Evolutionary conservation across 2,888 invertebrate genomes (phyloP), one percentile per base, ranked within the genome.

Genomic region (Dynastes hyllus): DNA sequence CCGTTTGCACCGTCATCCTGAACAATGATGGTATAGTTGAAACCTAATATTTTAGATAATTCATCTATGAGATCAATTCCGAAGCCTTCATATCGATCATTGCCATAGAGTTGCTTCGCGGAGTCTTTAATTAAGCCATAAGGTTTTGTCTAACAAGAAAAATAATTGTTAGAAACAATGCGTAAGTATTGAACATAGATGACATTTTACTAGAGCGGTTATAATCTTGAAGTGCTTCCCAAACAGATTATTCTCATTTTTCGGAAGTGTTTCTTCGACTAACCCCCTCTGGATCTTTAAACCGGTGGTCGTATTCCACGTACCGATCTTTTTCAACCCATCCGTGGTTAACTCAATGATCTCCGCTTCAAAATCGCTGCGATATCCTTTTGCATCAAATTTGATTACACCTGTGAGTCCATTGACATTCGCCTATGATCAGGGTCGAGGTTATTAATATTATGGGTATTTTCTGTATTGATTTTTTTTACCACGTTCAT

Each of bases 81-180:
- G 86, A 95, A 98, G 5, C 97, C 97, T 89, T 97, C 96, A 86
- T 93, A 97, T 22, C 94, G 92, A 81, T 95, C 95, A 85, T 97
- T 97, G 1, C 96, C 97, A 70, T 91, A 91, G 77, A 95, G 90
- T 81, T 88, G 89, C 0, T 87, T 89, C 16, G 93, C 87, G 0
- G 94, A 93, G 85, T 95, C 93, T 86, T 94, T 96, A 16, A 94
- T 87, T 95, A 97, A 96, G 11, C 96, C 95, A 85, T 98, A 98
- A 0, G 98, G 98, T 61, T 93, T 92, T 86, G 94, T 96, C 97
- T 97, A 87, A 58, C 27, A 22, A 58, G 40, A 87, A 85, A 77
- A 77, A 27, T 53, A 71, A 29, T n/a, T 29, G 11, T 66, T 76
- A 5, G 50, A 22, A 53, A 71, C 9, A 58, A 27, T 0, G 8